These are phyloP conservation scores for Sesamia inferens DNA, from an alignment of 2,888 invertebrate genomes.

Conservation along the genomic window DNA sequence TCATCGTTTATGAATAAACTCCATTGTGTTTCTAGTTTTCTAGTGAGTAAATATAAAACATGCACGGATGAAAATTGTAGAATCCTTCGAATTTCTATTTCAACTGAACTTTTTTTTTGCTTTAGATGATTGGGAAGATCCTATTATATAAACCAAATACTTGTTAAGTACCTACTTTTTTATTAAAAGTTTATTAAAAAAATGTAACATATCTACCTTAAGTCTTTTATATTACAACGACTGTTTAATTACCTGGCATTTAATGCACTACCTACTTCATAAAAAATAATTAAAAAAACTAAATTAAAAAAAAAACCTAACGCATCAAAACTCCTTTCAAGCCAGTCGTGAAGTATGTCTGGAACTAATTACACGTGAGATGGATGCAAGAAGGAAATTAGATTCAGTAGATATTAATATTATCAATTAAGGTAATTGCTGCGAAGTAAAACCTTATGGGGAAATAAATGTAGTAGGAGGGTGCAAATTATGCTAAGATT, in stretches of 20 bases:
- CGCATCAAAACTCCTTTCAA: slow-evolving; percentile 24
- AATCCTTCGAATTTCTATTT: neutral
- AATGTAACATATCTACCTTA: neutral
- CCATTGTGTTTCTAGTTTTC: neutral
- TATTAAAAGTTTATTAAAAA: neutral
- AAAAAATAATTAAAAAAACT: neutral
- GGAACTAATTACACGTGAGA: slow-evolving; percentile 66
- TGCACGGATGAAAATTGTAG: neutral
- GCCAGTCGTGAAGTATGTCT: slow-evolving; percentile 44
- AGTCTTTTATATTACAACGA: too few relatives aligned
- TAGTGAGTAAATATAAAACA: neutral
- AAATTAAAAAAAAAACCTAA: slow-evolving; percentile 16
- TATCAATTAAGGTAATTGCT: slow-evolving; percentile 59
- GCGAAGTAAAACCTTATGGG: slow-evolving; percentile 49
- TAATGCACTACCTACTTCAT: neutral
- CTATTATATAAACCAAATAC: neutral
- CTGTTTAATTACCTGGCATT: neutral
- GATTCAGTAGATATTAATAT: slow-evolving; percentile 64
- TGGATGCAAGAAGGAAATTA: slow-evolving; percentile 70
- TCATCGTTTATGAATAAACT: too few relatives aligned
- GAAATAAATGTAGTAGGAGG: slow-evolving; percentile 47
- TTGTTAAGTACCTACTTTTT: neutral
- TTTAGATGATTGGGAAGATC: neutral
- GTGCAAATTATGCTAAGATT: slow-evolving; percentile 58
- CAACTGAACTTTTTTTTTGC: slow-evolving; percentile 3